Percentiles rank a stretch among this genome's conserved stretches.
Evolutionary conservation across 2,113 vertebrate species (phyloP).

Genomic region (Cynoglossus semilaevis): DNA sequence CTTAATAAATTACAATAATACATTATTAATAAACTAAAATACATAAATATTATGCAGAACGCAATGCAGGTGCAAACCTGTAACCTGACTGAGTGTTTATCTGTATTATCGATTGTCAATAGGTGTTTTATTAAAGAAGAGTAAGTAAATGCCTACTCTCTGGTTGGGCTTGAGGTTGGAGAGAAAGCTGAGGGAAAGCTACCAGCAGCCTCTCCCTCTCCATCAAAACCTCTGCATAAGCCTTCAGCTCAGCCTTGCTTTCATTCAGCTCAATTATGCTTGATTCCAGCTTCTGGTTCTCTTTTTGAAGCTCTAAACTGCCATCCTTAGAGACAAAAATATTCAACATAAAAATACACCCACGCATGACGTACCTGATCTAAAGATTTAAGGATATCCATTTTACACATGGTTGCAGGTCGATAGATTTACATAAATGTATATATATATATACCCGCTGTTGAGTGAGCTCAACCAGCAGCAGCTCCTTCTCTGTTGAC

Average conservation of each 20-base stretch:
- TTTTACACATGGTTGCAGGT: neutral
- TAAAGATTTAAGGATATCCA: too few relatives aligned
- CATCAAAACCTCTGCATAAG: slow-evolving; percentile 62
- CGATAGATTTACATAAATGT: neutral
- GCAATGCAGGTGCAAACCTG: too few relatives aligned
- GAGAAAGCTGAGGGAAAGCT: slow-evolving; percentile 85
- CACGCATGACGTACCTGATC: neutral
- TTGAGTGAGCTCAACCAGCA: slow-evolving; percentile 64
- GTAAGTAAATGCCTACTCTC: slow-evolving; percentile 76
- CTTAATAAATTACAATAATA: too few relatives aligned
- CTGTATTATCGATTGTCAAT: too few relatives aligned
- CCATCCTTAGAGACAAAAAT: slow-evolving; percentile 65
- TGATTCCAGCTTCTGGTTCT: slow-evolving; percentile 77
- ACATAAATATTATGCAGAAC: neutral
- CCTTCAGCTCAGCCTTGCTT: slow-evolving; percentile 64
- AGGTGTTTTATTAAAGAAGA: neutral
- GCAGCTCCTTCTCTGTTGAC: slow-evolving; percentile 64
- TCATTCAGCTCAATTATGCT: slow-evolving; percentile 57
- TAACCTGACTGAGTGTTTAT: too few relatives aligned
- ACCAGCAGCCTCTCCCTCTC: slow-evolving; percentile 85
- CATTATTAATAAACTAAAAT: neutral
- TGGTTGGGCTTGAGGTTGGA: slow-evolving; percentile 55
- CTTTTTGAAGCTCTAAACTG: slow-evolving; percentile 66
- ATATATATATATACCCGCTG: slow-evolving; percentile 77
- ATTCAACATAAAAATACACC: neutral